Base-by-base conservation (phyloP, 2,888 invertebrate genomes). In the Standfussiana lucernea region DNA sequence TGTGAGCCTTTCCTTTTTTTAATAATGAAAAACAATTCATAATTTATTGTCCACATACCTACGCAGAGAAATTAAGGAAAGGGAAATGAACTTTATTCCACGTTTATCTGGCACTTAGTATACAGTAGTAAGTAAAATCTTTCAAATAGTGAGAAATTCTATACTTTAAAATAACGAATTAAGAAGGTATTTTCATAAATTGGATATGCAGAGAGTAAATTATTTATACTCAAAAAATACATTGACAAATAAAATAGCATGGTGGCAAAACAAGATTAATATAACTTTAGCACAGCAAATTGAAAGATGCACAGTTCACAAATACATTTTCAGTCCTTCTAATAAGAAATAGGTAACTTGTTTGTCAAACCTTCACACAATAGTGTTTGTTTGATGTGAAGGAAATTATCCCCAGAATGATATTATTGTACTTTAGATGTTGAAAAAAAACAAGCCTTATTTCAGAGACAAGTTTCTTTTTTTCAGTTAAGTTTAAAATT, bases 271-370 rank as follows among this genome's bases (percentile, higher is more conserved):
- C 15, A 32, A 7, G n/a, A 69, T 40, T 40, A 28, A 15, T n/a
- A 35, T 72, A 21, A 76, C 11, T 21, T 53, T 28, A 64, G 83
- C 77, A 82, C 13, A 76, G 76, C 80, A 56, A 37, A 69, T 35
- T 45, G 0, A 7, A 80, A 53, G 3, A 79, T 24, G 6, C 15
- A 45, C 10, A 42, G 18, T 40, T 75, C 24, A 7, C 18, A 28
- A 76, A 13, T 35, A 59, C 1, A 11, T 37, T n/a, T n/a, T 37
- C 24, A 47, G 28, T 28, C 0, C 11, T 4, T 74, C 5, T 28
- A 15, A 0, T 45, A 75, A 24, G 18, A 13, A 50, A 75, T 37
- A 40, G 15, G 21, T 15, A 28, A 13, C 4, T 28, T 72, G 21
- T 37, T 37, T 24, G 4, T 32, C 7, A 35, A 8, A 37, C 15